A percentile compares a stretch with the other conserved stretches of the same genome.
These are phyloP conservation scores for Drosophila funebris DNA, from an alignment of 1,140 invertebrate genomes.

Conservation along the genomic window DNA sequence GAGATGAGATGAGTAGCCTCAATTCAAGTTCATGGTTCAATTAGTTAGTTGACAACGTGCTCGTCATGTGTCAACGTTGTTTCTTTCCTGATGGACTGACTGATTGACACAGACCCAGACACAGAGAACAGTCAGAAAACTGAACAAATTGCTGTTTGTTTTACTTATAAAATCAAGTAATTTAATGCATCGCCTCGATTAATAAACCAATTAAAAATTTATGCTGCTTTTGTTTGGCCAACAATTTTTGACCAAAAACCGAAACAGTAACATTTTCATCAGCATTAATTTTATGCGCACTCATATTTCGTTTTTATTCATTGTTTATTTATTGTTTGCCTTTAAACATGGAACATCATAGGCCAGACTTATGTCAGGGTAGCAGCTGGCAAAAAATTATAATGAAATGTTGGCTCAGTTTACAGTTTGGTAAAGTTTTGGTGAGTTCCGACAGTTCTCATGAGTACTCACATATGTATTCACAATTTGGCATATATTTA, in stretches of 20 bases:
- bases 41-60: constrained; percentile 37
- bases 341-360: neutral
- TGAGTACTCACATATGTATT: neutral
- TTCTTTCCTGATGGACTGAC: neutral
- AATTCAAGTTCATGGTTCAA: constrained; percentile 80
- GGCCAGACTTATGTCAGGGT: neutral
- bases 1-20: constrained; percentile 24
- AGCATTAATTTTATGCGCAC: constrained; percentile 9
- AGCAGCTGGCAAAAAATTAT: constrained; percentile 26
- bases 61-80: constrained; percentile 30
- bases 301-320: constrained; percentile 8
- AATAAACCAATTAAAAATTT: constrained; percentile 28
- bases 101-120: too few relatives aligned
- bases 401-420: neutral
- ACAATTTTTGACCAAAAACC: constrained; percentile 5
- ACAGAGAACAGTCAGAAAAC: neutral
- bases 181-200: constrained; percentile 36
- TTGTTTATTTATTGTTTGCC: constrained; percentile 4
- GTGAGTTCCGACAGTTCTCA: neutral
- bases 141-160: constrained; percentile 57
- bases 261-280: constrained; percentile 13
- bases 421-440: neutral
- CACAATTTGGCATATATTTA: neutral
- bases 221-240: constrained; percentile 17
- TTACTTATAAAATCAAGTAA: constrained; percentile 54